Conservation (phyloP, 2,113 vertebrate genomes). For the Epinephelus lanceolatus region DNA sequence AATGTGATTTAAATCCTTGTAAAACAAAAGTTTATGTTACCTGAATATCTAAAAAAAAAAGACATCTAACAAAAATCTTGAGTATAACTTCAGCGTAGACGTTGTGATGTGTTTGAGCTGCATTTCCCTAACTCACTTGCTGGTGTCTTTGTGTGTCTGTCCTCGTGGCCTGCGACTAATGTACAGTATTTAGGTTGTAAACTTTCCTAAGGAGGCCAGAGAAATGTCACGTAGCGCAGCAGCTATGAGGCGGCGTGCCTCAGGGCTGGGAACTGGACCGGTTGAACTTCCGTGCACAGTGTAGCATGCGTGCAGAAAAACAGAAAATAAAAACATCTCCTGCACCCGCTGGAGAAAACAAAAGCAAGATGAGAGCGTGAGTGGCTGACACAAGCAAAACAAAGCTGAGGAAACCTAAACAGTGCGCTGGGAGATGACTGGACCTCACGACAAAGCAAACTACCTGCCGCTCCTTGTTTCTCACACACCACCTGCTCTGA, state of each 20-base stretch:
- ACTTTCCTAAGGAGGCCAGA: background rate
- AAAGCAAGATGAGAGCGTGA: slow-evolving; percentile 25
- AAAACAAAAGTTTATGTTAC: too few species aligned
- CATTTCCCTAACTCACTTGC: too few species aligned
- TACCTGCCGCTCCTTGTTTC: background rate
- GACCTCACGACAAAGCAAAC: slow-evolving; percentile 6
- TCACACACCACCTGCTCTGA: slow-evolving; percentile 66
- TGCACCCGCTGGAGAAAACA: background rate
- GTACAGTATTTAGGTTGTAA: background rate
- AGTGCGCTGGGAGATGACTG: slow-evolving; percentile 1
- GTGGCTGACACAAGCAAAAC: background rate
- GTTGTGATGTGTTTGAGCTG: background rate
- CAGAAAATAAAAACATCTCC: slow-evolving; percentile 37
- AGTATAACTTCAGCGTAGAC: background rate
- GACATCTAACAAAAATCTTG: too few species aligned
- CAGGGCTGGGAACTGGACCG: slow-evolving; percentile 42
- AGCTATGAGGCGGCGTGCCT: background rate
- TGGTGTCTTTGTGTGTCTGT: background rate
- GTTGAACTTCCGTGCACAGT: slow-evolving; percentile 47
- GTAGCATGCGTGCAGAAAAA: slow-evolving; percentile 26
- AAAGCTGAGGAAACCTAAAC: slow-evolving; percentile 30
- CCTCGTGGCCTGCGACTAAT: background rate
- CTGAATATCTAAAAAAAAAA: too few species aligned
- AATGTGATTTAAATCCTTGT: too few species aligned
- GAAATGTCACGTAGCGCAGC: slow-evolving; percentile 26